Evolutionary conservation across 2,888 invertebrate species (phyloP), one percentile per base, ranked within the genome.

Genomic region (Lasioglossum villosulum): DNA sequence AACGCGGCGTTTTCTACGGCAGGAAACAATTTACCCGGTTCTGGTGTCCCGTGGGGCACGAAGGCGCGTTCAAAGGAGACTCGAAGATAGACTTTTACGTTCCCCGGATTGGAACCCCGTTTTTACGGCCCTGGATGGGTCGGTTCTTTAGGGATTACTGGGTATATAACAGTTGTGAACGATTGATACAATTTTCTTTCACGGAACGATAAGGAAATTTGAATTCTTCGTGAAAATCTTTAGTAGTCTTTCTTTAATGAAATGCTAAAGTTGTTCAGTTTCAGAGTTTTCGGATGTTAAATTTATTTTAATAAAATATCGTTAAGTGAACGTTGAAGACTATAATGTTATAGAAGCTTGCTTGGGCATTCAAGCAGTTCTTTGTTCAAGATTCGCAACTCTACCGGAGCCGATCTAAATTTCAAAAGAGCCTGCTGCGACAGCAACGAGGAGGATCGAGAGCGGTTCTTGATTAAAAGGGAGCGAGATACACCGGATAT

Each of bases 11-110:
- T 76, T 79, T 78, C 59, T 56, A 63, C 78, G 68, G 70, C 71
- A 73, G 79, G 79, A 82, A 82, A 76, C 85, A 66, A 85, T 86
- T 85, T 82, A 77, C 85, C 86, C 59, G 82, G 6, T 75, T 56
- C 56, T n/a, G n/a, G 23, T n/a, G 56, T 56, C 56, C 56, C 56
- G 56, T n/a, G 56, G 56, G 56, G 56, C 56, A 56, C 56, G n/a
- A n/a, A n/a, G n/a, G n/a, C n/a, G 56, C 56, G n/a, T 56, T 56
- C 56, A 12, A 56, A 56, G 56, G 56, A n/a, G 12, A n/a, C n/a
- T 56, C n/a, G 0, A 56, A n/a, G 56, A n/a, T n/a, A 10, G n/a
- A n/a, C 4, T 12, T 56, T n/a, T 56, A n/a, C 23, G n/a, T n/a
- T 0, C 56, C 56, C 12, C 56, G 0, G 56, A 56, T n/a, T n/a